Percentiles rank a stretch among this genome's conserved stretches.
Evolutionary conservation across 2,888 invertebrate species (phyloP).

Genomic region (Eupithecia exiguata): DNA sequence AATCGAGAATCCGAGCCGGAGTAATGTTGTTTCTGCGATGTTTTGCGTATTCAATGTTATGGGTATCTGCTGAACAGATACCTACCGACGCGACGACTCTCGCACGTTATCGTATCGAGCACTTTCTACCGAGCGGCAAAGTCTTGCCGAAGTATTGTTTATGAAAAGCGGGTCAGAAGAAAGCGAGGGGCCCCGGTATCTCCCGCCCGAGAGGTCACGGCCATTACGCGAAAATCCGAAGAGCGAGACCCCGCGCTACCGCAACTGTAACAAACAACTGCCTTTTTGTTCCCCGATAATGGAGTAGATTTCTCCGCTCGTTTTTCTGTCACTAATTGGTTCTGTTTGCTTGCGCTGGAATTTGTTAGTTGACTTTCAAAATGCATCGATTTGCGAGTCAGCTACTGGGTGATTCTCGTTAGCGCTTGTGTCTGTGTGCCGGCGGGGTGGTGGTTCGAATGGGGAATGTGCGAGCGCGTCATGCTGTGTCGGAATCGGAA

Average conservation of each 20-base stretch:
- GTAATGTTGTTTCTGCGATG: constrained; percentile 45
- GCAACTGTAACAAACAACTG: constrained; percentile 63
- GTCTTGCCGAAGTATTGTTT: constrained; percentile 79
- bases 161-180: constrained; percentile 83
- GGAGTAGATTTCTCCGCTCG: constrained; percentile 69
- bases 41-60: constrained; percentile 49
- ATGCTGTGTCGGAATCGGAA: constrained; percentile 47
- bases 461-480: constrained; percentile 74
- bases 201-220: constrained; percentile 78
- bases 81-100: constrained; percentile 57
- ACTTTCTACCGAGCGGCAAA: constrained; percentile 75
- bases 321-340: constrained; percentile 66
- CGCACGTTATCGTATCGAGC: constrained; percentile 73
- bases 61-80: constrained; percentile 59
- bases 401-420: constrained; percentile 35
- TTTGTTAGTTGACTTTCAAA: constrained; percentile 55
- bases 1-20: constrained; percentile 52
- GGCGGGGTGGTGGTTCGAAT: constrained; percentile 61
- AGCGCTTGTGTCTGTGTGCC: not conserved
- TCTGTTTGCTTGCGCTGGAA: constrained; percentile 49
- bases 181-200: constrained; percentile 78
- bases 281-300: constrained; percentile 67
- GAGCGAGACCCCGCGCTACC: constrained; percentile 53
- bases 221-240: constrained; percentile 68
- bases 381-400: constrained; percentile 44